phyloP scores from a whole-genome alignment of 2,888 invertebrate genomes.

The Idaea straminata region DNA sequence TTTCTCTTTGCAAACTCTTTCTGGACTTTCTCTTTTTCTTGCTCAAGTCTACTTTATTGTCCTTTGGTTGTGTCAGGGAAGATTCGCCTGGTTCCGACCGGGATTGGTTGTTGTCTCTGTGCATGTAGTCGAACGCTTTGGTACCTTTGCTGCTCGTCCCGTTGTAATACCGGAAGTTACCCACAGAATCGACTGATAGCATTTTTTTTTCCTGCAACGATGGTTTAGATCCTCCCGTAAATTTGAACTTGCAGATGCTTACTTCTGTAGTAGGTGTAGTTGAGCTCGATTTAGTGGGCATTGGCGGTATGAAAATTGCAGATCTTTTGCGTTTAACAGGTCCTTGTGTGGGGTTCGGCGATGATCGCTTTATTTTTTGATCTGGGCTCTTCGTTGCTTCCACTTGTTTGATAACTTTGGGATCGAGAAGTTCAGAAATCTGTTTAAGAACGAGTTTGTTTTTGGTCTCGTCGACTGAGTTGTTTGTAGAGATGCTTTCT shows the following conservation, averaged over 20 bases:
- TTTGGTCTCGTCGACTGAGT: conserved; percentile 65
- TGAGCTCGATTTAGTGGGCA: conserved; percentile 85
- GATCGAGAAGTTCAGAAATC: conserved; percentile 70
- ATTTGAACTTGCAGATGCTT: conserved; percentile 95
- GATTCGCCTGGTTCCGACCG: conserved; percentile 38
- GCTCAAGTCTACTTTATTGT: conserved; percentile 62
- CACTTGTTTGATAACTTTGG: conserved; percentile 63
- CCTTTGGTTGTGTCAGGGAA: conserved; percentile 37
- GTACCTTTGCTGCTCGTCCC: conserved; percentile 91
- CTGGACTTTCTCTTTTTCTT: conserved; percentile 87
- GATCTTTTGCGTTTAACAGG: conserved; percentile 87
- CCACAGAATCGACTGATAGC: conserved; percentile 93
- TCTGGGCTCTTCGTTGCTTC: conserved; percentile 59
- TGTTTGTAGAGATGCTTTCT: conserved; percentile 46
- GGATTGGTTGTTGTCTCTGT: conserved; percentile 83
- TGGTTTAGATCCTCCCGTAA: conserved; percentile 94
- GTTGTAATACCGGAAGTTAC: conserved; percentile 92
- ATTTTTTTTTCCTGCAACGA: conserved; percentile 95
- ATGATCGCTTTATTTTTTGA: conserved; percentile 70
- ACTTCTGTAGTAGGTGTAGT: conserved; percentile 91
- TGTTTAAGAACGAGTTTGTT: conserved; percentile 71
- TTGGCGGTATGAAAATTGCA: conserved; percentile 91
- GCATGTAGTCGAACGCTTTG: conserved; percentile 90
- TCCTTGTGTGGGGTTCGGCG: conserved; percentile 58
- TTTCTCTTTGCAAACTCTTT: conserved; percentile 91